Evolutionary conservation across 1,140 invertebrate species (phyloP), one percentile per base, ranked within the genome.

Genomic region (Zaprionus tsacasi): DNA sequence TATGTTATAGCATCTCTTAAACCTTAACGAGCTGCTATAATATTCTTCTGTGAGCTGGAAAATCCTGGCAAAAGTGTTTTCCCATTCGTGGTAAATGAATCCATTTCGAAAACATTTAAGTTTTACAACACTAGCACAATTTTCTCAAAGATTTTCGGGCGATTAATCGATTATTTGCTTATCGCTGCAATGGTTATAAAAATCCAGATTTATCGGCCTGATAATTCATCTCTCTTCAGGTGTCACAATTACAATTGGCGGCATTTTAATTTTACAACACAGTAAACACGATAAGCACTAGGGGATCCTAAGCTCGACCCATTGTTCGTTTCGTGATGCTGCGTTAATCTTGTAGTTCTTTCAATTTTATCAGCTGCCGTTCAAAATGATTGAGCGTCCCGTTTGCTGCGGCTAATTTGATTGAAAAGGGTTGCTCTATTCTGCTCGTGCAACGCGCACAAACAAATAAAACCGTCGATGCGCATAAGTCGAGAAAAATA

Each of bases 381-480:
- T 61, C 27, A 48, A 27, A 45, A 69, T 82, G 79, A 87, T 88
- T 86, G 82, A 80, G 76, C 55, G 64, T 78, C 70, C 66, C 63
- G 65, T 57, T 74, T 70, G 59, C 60, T 68, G 61, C 55, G 40
- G 68, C 70, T 78, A 88, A 87, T 87, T 87, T 88, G 85, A 88
- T 87, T 87, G 83, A 87, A 83, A 88, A 87, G 83, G 83, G 83
- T 87, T 87, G 21, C 15, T 21, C 15, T 10, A 21, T 52, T 38
- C 57, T 13, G 2, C 35, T 17, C n/a, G 3, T 6, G 12, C 58
- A 55, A 55, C 13, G 17, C 54, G 25, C 43, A 17, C 66, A 80
- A 88, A 82, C 77, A 70, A 82, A 88, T 88, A 83, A 88, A 88
- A 75, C 70, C 77, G 71, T 35, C 70, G 78, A 87, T 67, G 75